Evolutionary conservation across 2,888 invertebrate species (phyloP).

Genomic region (Timema podura): DNA sequence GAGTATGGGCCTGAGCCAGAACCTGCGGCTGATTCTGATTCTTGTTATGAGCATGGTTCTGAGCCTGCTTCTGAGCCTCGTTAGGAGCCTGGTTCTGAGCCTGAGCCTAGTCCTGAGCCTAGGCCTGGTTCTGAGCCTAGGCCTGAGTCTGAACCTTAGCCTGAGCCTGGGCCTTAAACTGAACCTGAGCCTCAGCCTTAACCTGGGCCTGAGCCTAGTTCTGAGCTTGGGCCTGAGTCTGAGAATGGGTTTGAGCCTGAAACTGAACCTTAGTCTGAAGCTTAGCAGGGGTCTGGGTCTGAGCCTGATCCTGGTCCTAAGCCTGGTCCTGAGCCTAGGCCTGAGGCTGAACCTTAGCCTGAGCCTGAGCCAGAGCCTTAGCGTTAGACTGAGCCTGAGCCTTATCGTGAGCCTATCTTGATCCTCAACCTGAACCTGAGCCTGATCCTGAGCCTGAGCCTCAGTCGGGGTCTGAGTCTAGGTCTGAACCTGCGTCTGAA

Average conservation of each 20-base stretch:
- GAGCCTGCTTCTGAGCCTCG: not conserved
- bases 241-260: not conserved
- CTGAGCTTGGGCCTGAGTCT: not conserved
- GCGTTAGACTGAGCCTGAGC: slow-evolving; percentile 32
- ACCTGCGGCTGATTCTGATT: slow-evolving; percentile 14
- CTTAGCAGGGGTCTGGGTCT: not conserved
- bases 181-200: not conserved
- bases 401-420: too few species aligned
- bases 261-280: not conserved
- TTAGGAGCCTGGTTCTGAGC: not conserved
- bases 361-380: not conserved
- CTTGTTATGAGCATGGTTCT: slow-evolving; percentile 4
- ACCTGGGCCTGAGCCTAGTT: not conserved
- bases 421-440: too few species aligned
- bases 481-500: slow-evolving; percentile 4
- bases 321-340: slow-evolving; percentile 25
- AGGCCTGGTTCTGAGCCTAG: not conserved
- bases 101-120: not conserved
- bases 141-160: slow-evolving; percentile 33
- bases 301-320: slow-evolving; percentile 26
- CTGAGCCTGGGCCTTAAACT: slow-evolving; percentile 31
- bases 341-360: slow-evolving; percentile 20
- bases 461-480: not conserved
- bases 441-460: not conserved
- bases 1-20: slow-evolving; percentile 30